A percentile compares a stretch with the other conserved stretches of the same genome.
Evolutionary conservation across 2,888 invertebrate genomes (phyloP).

Genomic region (Synanthedon tipuliformis): DNA sequence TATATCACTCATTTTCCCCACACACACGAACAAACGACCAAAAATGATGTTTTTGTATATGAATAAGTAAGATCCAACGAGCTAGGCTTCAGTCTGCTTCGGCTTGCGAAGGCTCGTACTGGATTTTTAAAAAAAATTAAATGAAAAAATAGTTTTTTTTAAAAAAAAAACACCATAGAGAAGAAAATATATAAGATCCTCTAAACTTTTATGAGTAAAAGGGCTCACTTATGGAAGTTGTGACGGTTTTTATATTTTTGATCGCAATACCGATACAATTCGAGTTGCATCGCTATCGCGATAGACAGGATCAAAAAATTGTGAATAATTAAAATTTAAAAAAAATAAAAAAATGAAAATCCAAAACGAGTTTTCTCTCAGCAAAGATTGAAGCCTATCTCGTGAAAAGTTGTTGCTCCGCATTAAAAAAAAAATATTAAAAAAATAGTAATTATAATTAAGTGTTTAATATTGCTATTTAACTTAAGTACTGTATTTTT

Average conservation of each 20-base stretch:
- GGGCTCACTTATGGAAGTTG: conserved; percentile 51
- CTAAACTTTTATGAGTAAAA: conserved; percentile 25
- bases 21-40: conserved; percentile 38
- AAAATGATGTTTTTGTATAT: conserved; percentile 40
- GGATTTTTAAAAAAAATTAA: not conserved
- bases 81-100: conserved; percentile 15
- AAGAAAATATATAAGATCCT: conserved; percentile 35
- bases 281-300: conserved; percentile 10
- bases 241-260: conserved; percentile 39
- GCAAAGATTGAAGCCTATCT: conserved; percentile 16
- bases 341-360: conserved; percentile 3
- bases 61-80: conserved; percentile 35
- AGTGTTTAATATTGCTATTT: conserved; percentile 35
- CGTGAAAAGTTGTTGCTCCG: conserved; percentile 42
- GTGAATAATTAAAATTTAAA: not conserved
- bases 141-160: not conserved
- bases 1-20: conserved; percentile 25
- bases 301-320: conserved; percentile 19
- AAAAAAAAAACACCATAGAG: not conserved
- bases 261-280: conserved; percentile 9
- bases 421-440: conserved; percentile 18
- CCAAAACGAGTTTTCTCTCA: conserved; percentile 8
- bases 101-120: conserved; percentile 14
- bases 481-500: conserved; percentile 31
- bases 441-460: conserved; percentile 44